Conservation (phyloP, 1,140 invertebrate genomes). For the Stratiolaelaps scimitus region DNA sequence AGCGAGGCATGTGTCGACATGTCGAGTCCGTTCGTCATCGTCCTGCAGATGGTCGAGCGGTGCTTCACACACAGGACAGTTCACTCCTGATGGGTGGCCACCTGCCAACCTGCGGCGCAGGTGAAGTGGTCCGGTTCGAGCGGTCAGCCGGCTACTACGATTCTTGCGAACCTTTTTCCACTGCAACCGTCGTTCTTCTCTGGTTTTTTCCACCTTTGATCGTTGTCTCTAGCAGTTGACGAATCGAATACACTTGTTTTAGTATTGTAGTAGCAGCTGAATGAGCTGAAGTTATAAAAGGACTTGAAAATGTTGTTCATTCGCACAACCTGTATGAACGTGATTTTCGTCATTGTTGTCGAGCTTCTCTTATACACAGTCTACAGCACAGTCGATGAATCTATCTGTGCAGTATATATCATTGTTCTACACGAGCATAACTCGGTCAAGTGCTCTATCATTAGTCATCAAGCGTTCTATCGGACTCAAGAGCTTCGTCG, state of each 20-base stretch:
- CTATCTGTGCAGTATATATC: too few relatives aligned
- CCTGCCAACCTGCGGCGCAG: conserved; percentile 33
- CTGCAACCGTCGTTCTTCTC: conserved; percentile 2
- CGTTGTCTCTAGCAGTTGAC: not conserved
- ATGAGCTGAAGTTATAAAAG: too few relatives aligned
- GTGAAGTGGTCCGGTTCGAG: conserved; percentile 10
- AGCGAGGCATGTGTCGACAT: conserved; percentile 53
- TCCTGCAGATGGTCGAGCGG: conserved; percentile 34
- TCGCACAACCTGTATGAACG: too few relatives aligned
- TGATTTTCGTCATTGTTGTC: too few relatives aligned
- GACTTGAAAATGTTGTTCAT: too few relatives aligned
- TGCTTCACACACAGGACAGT: conserved; percentile 31
- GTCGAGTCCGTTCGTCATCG: conserved; percentile 38
- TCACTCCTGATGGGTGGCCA: not conserved
- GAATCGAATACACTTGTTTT: not conserved
- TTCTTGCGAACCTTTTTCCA: conserved; percentile 24
- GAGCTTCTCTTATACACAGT: too few relatives aligned
- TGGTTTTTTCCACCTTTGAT: not conserved
- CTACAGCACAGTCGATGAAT: too few relatives aligned
- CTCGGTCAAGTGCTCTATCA: too few relatives aligned
- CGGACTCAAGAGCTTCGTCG: too few relatives aligned
- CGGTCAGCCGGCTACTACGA: conserved; percentile 28
- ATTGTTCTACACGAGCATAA: too few relatives aligned
- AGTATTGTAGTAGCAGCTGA: conserved; percentile 3
- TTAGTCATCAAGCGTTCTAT: too few relatives aligned